Conservation (phyloP, 2,113 vertebrate species). For the Cricetomys ansorgei region DNA sequence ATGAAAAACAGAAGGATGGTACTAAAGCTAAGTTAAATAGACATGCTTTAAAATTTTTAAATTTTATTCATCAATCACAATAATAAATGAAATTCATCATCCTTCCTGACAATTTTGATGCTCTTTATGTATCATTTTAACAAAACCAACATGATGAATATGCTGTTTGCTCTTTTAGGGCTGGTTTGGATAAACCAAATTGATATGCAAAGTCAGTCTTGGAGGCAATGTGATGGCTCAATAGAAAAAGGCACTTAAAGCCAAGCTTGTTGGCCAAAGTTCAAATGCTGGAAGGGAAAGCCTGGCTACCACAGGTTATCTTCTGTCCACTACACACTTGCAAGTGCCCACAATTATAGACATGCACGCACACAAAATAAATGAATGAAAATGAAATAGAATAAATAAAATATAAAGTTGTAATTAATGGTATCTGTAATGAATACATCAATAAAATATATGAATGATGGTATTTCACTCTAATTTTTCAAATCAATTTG, state of each 20-base stretch:
- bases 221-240: not conserved
- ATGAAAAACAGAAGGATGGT: not conserved
- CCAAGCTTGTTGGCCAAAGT: no score
- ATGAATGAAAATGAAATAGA: not conserved
- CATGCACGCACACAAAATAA: not conserved
- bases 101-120: not conserved
- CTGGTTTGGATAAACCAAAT: not conserved
- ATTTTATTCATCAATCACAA: not conserved
- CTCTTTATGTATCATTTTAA: not conserved
- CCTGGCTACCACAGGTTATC: not conserved
- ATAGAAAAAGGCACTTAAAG: not conserved
- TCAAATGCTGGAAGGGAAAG: not conserved
- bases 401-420: not conserved
- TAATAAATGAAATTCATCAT: not conserved
- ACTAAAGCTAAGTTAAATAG: not conserved
- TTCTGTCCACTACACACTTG: not conserved
- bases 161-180: not conserved
- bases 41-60: not conserved
- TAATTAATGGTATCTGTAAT: not conserved
- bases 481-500: not conserved
- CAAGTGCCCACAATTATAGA: not conserved
- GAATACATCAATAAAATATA: not conserved
- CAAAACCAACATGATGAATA: not conserved
- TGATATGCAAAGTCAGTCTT: not conserved
- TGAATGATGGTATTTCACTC: not conserved